These are phyloP conservation scores for Neogobius melanostomus DNA, from an alignment of 2,113 vertebrate genomes.

Conservation along the genomic window DNA sequence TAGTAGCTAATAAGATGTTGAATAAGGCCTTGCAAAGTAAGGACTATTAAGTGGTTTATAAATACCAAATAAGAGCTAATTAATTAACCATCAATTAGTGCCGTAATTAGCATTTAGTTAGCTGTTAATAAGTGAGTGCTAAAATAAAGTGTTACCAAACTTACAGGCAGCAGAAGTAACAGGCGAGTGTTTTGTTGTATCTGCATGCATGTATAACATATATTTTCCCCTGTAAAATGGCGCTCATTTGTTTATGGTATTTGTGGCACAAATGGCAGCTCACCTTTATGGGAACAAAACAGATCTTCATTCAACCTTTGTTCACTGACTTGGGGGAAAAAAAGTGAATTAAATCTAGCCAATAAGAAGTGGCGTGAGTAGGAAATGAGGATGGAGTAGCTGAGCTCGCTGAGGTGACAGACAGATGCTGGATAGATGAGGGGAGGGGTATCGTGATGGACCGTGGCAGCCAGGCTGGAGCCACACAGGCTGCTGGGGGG, in stretches of 20 bases:
- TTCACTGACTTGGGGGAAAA: conserved; percentile 5
- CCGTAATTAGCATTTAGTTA: too few species aligned
- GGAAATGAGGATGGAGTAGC: conserved; percentile 24
- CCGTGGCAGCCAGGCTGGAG: conserved; percentile 63
- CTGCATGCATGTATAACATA: too few species aligned
- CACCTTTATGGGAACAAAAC: background rate
- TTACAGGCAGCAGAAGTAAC: too few species aligned
- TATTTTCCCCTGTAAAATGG: too few species aligned
- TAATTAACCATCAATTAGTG: too few species aligned
- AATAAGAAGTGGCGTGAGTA: conserved; percentile 12
- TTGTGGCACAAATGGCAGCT: background rate
- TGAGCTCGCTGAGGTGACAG: conserved; percentile 45
- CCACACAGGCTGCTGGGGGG: conserved; percentile 53
- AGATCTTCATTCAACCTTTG: background rate
- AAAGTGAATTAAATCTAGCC: conserved; percentile 21
- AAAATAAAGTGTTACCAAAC: too few species aligned
- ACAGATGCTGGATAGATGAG: conserved; percentile 39
- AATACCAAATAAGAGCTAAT: too few species aligned
- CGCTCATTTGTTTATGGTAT: background rate
- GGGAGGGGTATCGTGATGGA: conserved; percentile 15
- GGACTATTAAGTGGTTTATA: too few species aligned
- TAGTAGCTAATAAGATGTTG: too few species aligned
- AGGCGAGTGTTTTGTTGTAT: too few species aligned
- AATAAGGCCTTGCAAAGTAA: too few species aligned
- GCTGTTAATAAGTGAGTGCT: too few species aligned